A percentile compares a stretch with the other conserved stretches of the same genome.
Evolutionary conservation across 2,888 invertebrate species (phyloP).

Genomic region (Notodonta ziczac): DNA sequence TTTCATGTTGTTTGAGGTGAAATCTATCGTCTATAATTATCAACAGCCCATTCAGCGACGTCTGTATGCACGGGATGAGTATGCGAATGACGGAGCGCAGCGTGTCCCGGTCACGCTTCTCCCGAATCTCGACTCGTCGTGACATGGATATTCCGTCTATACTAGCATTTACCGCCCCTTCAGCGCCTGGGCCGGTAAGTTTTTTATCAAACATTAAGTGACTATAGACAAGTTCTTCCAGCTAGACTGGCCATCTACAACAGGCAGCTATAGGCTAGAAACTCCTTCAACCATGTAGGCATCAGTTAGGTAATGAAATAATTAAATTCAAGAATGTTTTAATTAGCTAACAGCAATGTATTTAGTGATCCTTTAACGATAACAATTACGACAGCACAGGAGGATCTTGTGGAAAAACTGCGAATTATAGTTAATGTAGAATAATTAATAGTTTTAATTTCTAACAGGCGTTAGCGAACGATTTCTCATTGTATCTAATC

Average conservation of each 20-base stretch:
- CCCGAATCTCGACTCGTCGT: conserved; percentile 70
- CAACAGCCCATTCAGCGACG: conserved; percentile 52
- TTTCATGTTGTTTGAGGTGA: too few species aligned
- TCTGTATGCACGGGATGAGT: conserved; percentile 66
- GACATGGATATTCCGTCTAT: conserved; percentile 80
- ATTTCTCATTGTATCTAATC: too few species aligned
- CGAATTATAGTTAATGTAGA: not conserved
- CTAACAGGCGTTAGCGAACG: too few species aligned
- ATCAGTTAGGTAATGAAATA: too few species aligned
- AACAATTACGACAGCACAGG: not conserved
- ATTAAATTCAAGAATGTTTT: not conserved
- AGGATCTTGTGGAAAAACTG: not conserved
- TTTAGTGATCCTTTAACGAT: not conserved
- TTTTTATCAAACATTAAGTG: not conserved
- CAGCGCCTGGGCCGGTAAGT: conserved; percentile 55
- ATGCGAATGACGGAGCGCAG: conserved; percentile 73
- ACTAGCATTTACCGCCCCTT: conserved; percentile 64
- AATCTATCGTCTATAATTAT: not conserved
- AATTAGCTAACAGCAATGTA: not conserved
- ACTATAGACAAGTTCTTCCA: too few species aligned
- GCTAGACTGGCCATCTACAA: too few species aligned
- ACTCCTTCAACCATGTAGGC: too few species aligned
- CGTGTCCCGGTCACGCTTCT: conserved; percentile 69
- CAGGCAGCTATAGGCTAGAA: too few species aligned
- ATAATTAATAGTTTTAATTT: too few species aligned